Conservation (phyloP, 2,113 vertebrate genomes). For the Miniopterus natalensis region DNA sequence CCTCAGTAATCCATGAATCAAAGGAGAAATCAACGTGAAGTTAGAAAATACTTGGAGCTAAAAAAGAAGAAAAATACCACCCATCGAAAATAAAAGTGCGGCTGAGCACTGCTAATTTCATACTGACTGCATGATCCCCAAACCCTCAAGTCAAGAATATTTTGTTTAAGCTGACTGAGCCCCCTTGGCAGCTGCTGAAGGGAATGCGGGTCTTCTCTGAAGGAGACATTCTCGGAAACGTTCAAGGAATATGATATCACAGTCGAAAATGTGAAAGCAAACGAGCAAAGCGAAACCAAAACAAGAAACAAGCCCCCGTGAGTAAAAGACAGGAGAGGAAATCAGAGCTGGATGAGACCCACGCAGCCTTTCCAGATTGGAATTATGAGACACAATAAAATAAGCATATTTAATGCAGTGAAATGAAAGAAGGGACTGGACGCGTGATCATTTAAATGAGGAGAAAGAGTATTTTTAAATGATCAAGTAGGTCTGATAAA, state of each 20-base stretch:
- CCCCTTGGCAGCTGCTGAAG: not conserved
- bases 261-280: not conserved
- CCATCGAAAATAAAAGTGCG: not conserved
- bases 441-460: not conserved
- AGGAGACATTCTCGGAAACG: not conserved
- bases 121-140: not conserved
- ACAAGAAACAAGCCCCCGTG: not conserved
- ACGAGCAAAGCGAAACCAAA: not conserved
- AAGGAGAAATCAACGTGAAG: conserved; percentile 25
- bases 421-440: not conserved
- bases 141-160: not conserved
- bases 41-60: conserved; percentile 25
- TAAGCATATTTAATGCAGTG: not conserved
- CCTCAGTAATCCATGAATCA: not conserved
- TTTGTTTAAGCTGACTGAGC: not conserved
- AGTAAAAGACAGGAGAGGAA: not conserved
- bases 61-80: not conserved
- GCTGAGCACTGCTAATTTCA: not conserved
- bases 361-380: not conserved
- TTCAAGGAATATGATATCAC: not conserved
- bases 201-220: not conserved
- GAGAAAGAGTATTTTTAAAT: conserved; percentile 36
- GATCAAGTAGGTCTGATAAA: not conserved
- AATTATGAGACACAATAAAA: conserved; percentile 11
- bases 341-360: not conserved